These are phyloP conservation scores for Leucoraja ocellata DNA, from an alignment of 2,797 vertebrate genomes.

Conservation along the genomic window DNA sequence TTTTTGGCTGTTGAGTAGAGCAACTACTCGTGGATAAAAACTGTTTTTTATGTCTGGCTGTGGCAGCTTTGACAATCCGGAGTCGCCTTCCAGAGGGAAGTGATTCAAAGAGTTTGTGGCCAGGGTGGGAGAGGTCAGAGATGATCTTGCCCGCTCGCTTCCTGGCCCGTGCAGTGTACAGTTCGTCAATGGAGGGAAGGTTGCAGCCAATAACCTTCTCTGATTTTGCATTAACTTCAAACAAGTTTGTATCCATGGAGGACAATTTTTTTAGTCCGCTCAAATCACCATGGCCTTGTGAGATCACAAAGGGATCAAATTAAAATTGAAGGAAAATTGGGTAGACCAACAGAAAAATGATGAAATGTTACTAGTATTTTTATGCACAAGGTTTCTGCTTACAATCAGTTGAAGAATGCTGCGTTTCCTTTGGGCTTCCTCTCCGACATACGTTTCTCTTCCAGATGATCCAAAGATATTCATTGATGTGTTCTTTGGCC, in stretches of 20 bases:
- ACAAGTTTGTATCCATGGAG: not conserved
- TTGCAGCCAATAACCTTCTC: too few relatives aligned
- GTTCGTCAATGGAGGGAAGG: too few relatives aligned
- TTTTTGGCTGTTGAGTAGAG: too few relatives aligned
- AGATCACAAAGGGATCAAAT: not conserved
- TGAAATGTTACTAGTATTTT: not conserved
- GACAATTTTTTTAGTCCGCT: too few relatives aligned
- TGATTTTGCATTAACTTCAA: not conserved
- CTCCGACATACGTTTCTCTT: slow-evolving; percentile 20
- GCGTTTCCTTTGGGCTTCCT: slow-evolving; percentile 30
- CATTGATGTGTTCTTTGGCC: not conserved
- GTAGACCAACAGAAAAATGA: not conserved
- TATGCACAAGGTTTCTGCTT: not conserved
- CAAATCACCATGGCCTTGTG: not conserved
- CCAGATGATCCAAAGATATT: slow-evolving; percentile 23
- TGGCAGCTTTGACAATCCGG: too few relatives aligned
- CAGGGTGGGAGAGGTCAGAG: too few relatives aligned
- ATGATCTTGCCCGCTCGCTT: too few relatives aligned
- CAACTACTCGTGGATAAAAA: too few relatives aligned
- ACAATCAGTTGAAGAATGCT: slow-evolving; percentile 26
- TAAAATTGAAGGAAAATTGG: not conserved
- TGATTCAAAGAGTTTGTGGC: too few relatives aligned
- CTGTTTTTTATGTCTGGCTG: too few relatives aligned
- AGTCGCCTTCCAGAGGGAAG: too few relatives aligned
- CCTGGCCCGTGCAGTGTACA: too few relatives aligned